phyloP scores from a whole-genome alignment of 2,797 vertebrate genomes.

The Cryptoprocta ferox region DNA sequence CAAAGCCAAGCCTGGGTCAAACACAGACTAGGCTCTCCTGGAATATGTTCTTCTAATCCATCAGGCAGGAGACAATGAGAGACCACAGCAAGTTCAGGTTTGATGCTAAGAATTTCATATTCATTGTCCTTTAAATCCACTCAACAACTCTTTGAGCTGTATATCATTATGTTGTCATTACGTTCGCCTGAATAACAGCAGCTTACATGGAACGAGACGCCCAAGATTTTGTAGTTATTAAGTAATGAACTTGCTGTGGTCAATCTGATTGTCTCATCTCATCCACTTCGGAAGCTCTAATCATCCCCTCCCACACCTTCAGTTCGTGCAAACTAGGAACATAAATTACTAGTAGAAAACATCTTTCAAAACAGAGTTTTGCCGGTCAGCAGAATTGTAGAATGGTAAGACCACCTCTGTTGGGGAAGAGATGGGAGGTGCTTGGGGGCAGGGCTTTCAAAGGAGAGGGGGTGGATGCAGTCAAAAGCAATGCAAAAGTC shows the following conservation, averaged over 20 bases:
- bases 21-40: neutral
- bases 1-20: neutral
- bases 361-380: slow-evolving; percentile 14
- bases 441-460: neutral
- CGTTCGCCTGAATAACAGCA: neutral
- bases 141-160: neutral
- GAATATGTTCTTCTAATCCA: neutral
- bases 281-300: neutral
- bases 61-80: neutral
- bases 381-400: neutral
- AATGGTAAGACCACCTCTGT: neutral
- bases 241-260: neutral
- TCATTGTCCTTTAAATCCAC: neutral
- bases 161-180: neutral
- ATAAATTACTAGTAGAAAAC: neutral
- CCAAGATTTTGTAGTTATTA: neutral
- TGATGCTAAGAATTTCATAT: neutral
- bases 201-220: neutral
- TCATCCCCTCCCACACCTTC: neutral
- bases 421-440: neutral
- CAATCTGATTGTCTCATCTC: neutral
- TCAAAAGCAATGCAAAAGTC: neutral
- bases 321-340: neutral
- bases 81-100: neutral
- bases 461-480: neutral